These are phyloP conservation scores for Darevskia nairensis DNA, from an alignment of 2,797 vertebrate species.

Conservation along the genomic window DNA sequence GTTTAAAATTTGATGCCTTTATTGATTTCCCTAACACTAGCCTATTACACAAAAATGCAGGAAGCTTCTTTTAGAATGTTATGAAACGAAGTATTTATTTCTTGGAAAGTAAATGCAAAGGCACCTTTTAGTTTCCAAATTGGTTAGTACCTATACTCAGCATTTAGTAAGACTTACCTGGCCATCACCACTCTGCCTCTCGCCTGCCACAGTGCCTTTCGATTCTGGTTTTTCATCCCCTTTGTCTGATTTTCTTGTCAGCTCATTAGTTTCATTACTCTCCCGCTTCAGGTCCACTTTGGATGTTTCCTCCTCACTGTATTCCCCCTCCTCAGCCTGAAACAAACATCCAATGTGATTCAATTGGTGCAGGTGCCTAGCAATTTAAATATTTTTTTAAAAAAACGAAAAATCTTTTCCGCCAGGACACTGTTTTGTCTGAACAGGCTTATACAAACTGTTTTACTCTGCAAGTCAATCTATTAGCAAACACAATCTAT, in stretches of 20 bases:
- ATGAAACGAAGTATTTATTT: not conserved
- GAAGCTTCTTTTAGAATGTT: not conserved
- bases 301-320: constrained; percentile 87
- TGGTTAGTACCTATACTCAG: not conserved
- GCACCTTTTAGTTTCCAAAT: not conserved
- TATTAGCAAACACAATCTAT: too few species aligned
- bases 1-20: not conserved
- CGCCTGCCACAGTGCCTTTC: constrained; percentile 89
- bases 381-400: too few species aligned
- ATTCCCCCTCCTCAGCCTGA: constrained; percentile 86
- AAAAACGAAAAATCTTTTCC: not conserved
- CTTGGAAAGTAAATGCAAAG: not conserved
- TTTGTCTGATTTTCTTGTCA: constrained; percentile 73
- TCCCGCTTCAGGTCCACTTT: constrained; percentile 79
- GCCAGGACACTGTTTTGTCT: not conserved
- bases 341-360: constrained; percentile 34
- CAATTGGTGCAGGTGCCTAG: not conserved
- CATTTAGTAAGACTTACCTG: constrained; percentile 82
- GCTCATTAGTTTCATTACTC: constrained; percentile 78
- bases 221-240: constrained; percentile 82
- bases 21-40: not conserved
- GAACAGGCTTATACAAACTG: not conserved
- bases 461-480: too few species aligned
- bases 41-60: not conserved
- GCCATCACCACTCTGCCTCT: constrained; percentile 95